Evolutionary conservation across 2,113 vertebrate species (phyloP), one percentile per base, ranked within the genome.

Genomic region (Python bivittatus): DNA sequence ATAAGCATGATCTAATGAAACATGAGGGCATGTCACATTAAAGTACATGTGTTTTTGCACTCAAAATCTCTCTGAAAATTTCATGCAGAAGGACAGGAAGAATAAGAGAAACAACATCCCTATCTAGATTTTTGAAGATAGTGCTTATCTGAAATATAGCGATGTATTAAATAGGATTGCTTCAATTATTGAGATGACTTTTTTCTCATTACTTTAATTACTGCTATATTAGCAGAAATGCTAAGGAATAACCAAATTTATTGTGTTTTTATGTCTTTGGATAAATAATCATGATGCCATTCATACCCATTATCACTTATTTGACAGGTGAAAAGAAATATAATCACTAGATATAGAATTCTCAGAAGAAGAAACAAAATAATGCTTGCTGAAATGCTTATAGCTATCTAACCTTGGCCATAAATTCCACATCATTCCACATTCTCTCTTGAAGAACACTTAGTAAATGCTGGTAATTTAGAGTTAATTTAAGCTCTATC

Each of bases 181-280:
- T 44, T 85, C 83, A 91, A 91, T 60, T 91, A 85, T 64, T 53
- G 29, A 33, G 10, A 61, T 86, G 33, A 17, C 38, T 85, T 52
- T n/a, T 64, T 53, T 64, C 42, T 52, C 38, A 64, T 91, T n/a
- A 54, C 20, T 72, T 54, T 72, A 15, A 90, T 53, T 22, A 22
- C 33, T 25, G 9, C 53, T 54, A 54, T 68, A 72, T 22, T 61
- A 89, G 13, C 27, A 89, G 42, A 89, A 54, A 54, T 54, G 33
- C 61, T 90, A 72, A n/a, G 13, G n/a, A 72, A 90, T 72, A 72
- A 90, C 61, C 13, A 38, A 90, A 72, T n/a, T 89, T 17, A n/a
- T 54, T 52, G 20, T 20, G 44, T 54, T 90, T 72, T 72, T 56
- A 54, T 64, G 25, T 79, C 48, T 90, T 64, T 90, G 64, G n/a